Base-by-base conservation (phyloP, 2,797 vertebrate genomes). In the Pseudochirops corinnae region DNA sequence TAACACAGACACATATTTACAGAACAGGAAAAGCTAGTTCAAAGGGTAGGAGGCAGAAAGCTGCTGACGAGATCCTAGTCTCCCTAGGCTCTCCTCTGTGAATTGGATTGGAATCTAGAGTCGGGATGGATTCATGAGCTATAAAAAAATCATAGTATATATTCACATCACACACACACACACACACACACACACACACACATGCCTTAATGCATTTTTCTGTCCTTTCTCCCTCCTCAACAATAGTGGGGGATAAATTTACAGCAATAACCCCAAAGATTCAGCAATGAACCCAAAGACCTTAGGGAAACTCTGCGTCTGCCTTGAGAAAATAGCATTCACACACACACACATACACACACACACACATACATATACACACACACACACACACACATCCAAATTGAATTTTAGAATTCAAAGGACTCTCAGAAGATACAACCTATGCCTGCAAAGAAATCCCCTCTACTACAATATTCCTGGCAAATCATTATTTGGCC, bases 41-140 rank as follows among this genome's bases (percentile, higher is more conserved):
- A 93, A 94, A 93, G 56, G 90, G 82, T 96, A 50, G 95, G 94
- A 94, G 92, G 97, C 96, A 98, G 95, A 82, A 67, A 92, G 90
- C 90, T 93, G 57, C 97, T 96, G 95, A 93, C 87, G 94, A 90
- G 94, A 93, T 96, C 96, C 95, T 93, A 55, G 91, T 94, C 95
- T 96, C 97, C 96, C 92, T 56, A 90, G 18, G 26, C 92, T 90
- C 93, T 97, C 97, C 18, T 93, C 97, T 92, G 39, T 29, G 92
- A 95, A 91, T 46, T 97, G 97, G 97, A 97, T 95, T 91, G 90
- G 96, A 95, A 96, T 97, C 97, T 97, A 96, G 74, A 97, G 92
- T 94, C 96, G 96, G 90, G 90, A 96, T 93, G 97, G 94, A 96
- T 96, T 95, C 96, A 92, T 92, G 91, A 58, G 94, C 97, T 96